Evolutionary conservation across 2,113 vertebrate genomes (phyloP).

Genomic region (Arenaria interpres): DNA sequence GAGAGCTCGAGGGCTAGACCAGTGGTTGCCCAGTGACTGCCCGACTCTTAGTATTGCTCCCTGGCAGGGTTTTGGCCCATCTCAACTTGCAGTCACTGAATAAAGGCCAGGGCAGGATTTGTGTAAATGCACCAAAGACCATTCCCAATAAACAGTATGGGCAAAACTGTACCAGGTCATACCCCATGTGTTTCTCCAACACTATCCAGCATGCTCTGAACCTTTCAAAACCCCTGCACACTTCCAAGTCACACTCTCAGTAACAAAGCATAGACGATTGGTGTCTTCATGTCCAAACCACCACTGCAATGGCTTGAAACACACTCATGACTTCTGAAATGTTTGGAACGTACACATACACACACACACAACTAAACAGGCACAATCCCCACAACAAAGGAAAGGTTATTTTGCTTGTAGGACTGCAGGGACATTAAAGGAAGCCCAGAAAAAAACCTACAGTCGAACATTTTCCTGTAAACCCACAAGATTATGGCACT

Average conservation of each 20-base stretch:
- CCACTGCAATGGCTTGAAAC: neutral
- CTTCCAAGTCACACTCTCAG: neutral
- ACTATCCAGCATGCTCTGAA: neutral
- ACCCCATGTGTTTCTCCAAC: neutral
- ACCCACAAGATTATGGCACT: neutral
- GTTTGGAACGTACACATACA: neutral
- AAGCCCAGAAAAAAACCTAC: neutral
- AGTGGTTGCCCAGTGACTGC: neutral
- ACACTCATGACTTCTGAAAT: neutral
- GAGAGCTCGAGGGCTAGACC: neutral
- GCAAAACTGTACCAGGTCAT: neutral
- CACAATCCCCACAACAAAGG: neutral
- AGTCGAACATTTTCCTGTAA: neutral
- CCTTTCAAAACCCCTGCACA: neutral
- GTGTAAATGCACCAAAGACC: neutral
- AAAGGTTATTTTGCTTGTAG: neutral
- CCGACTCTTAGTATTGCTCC: neutral
- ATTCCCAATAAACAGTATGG: neutral
- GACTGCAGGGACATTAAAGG: neutral
- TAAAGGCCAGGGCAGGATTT: neutral
- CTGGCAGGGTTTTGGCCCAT: neutral
- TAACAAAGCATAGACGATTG: neutral
- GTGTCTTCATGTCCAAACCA: neutral
- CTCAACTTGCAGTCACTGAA: neutral
- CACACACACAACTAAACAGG: neutral